Evolutionary conservation across 2,888 invertebrate species (phyloP).

Genomic region (Oscheius sp.): DNA sequence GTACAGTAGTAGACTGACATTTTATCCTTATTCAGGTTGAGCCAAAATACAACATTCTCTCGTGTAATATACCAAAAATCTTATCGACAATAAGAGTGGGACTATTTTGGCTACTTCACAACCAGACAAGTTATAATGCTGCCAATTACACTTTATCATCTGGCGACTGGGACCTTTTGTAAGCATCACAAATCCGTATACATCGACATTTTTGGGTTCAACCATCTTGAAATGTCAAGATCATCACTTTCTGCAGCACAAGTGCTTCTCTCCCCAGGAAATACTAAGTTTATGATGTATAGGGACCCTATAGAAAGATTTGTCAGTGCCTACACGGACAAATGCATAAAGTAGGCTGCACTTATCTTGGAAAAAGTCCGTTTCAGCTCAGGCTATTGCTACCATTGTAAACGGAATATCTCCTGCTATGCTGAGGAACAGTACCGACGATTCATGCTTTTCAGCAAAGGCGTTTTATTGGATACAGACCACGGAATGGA

Average conservation of each 20-base stretch:
- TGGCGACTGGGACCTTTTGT: slow-evolving; percentile 8
- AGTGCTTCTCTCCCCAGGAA: not conserved
- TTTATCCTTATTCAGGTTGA: not conserved
- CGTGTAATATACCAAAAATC: slow-evolving; percentile 12
- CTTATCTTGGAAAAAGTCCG: not conserved
- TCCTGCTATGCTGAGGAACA: slow-evolving; percentile 8
- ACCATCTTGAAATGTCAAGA: not conserved
- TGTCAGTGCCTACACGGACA: slow-evolving; percentile 14
- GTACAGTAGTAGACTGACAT: not conserved
- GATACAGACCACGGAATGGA: slow-evolving; percentile 4
- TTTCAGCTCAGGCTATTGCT: not conserved
- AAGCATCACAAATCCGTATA: not conserved
- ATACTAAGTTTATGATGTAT: not conserved
- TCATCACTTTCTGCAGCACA: not conserved
- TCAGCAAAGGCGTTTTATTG: not conserved
- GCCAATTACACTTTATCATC: not conserved
- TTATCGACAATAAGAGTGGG: not conserved
- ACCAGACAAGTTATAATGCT: not conserved
- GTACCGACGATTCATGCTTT: not conserved
- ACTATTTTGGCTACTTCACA: slow-evolving; percentile 3
- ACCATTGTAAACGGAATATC: not conserved
- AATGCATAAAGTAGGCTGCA: slow-evolving; percentile 15
- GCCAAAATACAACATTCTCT: not conserved
- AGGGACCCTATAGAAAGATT: slow-evolving; percentile 7
- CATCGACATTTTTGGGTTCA: not conserved